These are phyloP conservation scores for Bombylius major DNA, from an alignment of 2,888 invertebrate species.

Conservation along the genomic window DNA sequence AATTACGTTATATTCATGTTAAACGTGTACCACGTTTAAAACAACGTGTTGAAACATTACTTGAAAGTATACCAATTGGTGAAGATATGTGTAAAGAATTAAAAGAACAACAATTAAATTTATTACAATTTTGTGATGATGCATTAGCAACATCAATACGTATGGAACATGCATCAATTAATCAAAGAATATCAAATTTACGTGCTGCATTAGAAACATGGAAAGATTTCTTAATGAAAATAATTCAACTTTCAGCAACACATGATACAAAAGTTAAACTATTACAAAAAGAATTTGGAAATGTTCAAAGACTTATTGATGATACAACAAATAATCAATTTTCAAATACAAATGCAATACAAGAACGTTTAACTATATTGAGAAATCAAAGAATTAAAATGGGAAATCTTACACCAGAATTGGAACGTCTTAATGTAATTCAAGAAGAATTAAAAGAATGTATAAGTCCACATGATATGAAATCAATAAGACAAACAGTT, in stretches of 20 bases:
- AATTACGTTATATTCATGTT: constrained; percentile 67
- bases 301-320: constrained; percentile 48
- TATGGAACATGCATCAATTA: constrained; percentile 67
- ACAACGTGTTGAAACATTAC: constrained; percentile 51
- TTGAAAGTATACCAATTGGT: constrained; percentile 56
- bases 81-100: constrained; percentile 51
- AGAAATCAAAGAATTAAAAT: constrained; percentile 45
- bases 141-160: constrained; percentile 63
- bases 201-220: constrained; percentile 72
- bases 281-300: constrained; percentile 50
- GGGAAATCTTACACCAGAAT: constrained; percentile 39
- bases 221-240: constrained; percentile 59
- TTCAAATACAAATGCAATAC: constrained; percentile 47
- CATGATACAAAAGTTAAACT: constrained; percentile 50
- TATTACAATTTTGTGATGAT: constrained; percentile 62
- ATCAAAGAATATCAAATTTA: constrained; percentile 64
- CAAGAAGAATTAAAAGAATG: constrained; percentile 77
- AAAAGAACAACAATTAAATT: constrained; percentile 48
- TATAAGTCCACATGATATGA: constrained; percentile 71
- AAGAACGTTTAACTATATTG: constrained; percentile 49
- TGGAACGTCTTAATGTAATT: constrained; percentile 58
- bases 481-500: constrained; percentile 61
- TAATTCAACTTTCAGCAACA: constrained; percentile 47
- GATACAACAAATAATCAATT: constrained; percentile 43
- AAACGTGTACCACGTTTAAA: constrained; percentile 60